Evolutionary conservation across 2,888 invertebrate genomes (phyloP), one percentile per base, ranked within the genome.

Genomic region (Eupithecia pulchellata): DNA sequence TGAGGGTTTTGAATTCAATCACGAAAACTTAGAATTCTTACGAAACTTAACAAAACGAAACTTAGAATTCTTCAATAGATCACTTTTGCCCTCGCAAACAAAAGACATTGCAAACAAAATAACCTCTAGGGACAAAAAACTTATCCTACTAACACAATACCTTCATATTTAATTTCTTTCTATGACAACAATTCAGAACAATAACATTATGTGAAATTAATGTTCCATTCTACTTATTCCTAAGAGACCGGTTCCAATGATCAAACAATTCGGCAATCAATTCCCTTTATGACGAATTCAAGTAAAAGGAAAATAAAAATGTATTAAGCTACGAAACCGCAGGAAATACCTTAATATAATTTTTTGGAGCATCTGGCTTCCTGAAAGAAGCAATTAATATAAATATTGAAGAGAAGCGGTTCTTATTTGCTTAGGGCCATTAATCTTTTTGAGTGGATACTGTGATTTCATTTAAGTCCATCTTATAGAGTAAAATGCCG

Each of bases 401-500:
- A 55, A 47, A 67, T 62, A 67, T 52, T 30, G 32, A 32, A 66
- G 52, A 65, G 36, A 42, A 52, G 25, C 32, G 42, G 39, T 55
- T 34, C 20, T 66, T 70, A 47, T 71, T 66, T 66, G 60, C 66
- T 66, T 63, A 42, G 9, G 32, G 20, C 34, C 66, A 71, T 71
- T 64, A 67, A 67, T 71, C 67, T 58, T 63, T 14, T 60, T 58
- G 58, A 71, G 64, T 42, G 25, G 58, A 30, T 29, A n/a, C 25
- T 25, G 29, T 62, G 30, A 66, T 70, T 63, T 63, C 39, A 70
- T 69, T 64, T 64, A 29, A 47, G 69, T 39, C 58, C 64, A 60
- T 64, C 34, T 34, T 58, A 42, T 32, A 57, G 8, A 30, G 25
- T 25, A 13, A 60, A 61, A 61, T 61, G 14, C 25, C 36, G 13